Evolutionary conservation across 1,140 invertebrate genomes (phyloP), one percentile per base, ranked within the genome.

Genomic region (Yoshiicerus persimilis): DNA sequence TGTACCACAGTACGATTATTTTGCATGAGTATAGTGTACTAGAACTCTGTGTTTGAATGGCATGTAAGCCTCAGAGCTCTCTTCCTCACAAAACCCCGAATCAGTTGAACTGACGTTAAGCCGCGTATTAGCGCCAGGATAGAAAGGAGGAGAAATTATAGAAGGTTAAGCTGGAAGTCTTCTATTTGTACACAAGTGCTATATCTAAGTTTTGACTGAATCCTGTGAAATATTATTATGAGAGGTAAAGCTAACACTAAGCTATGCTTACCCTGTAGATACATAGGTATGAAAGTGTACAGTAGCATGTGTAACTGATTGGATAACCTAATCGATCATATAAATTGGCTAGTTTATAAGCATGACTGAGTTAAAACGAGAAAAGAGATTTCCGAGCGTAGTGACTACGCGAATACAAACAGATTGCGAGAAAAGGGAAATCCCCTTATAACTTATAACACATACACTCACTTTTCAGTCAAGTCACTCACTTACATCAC

Each of bases 291-390:
- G 30, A 32, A n/a, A 36, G 20, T 77, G 32, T 84, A 80, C 30
- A 77, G 87, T 41, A 84, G 75, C 87, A 87, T 87, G 87, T 87
- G 87, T 87, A 83, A 87, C 36, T 87, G 87, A 87, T 87, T 87
- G 56, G 87, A 87, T 87, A 77, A 75, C 77, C 70, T 87, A 87
- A 87, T 87, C 87, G 87, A 87, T 87, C 87, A 87, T 87, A 77
- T 87, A 77, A 87, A 87, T 80, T 87, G 70, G 23, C 36, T 32
- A 56, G 66, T 87, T 85, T 85, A 85, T 62, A 85, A 85, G 83
- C 83, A 56, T 85, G 83, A 85, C 47, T 85, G 83, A 85, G 83
- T 85, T 85, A 85, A 62, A 85, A 85, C 25, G 47, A 30, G 83
- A 62, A 38, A 25, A 85, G 39, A 47, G 83, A 62, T 85, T 85